These are phyloP conservation scores for Orthosia cruda DNA, from an alignment of 2,888 invertebrate genomes.

Conservation along the genomic window DNA sequence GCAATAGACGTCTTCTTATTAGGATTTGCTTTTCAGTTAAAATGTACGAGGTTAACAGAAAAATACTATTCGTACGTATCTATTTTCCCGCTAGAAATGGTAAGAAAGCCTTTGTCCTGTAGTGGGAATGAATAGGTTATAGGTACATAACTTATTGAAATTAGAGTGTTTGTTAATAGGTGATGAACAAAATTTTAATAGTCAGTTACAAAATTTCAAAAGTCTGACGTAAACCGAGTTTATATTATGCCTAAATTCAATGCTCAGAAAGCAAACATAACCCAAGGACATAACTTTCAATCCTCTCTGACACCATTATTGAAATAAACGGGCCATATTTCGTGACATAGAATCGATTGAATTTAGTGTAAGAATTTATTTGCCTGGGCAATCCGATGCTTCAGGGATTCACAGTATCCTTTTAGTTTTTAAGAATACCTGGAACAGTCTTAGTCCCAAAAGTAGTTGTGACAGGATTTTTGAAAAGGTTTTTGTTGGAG, in stretches of 20 bases:
- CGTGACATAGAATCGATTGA: no score
- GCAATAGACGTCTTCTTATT: neutral
- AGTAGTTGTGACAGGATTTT: conserved; percentile 28
- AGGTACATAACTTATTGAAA: no score
- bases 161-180: neutral
- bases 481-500: conserved; percentile 30
- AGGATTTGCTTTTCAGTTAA: neutral
- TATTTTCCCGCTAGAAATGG: no score
- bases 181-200: neutral
- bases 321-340: no score
- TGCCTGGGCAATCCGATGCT: no score
- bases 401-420: conserved; percentile 21
- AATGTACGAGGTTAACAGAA: neutral
- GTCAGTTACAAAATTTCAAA: no score
- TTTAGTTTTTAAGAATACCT: conserved; percentile 32
- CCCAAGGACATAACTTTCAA: no score
- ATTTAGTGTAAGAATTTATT: no score
- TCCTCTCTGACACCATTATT: no score
- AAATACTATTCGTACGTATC: neutral
- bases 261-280: no score
- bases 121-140: no score
- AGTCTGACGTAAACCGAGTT: neutral
- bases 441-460: conserved; percentile 11
- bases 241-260: neutral
- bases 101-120: no score